phyloP scores from a whole-genome alignment of 2,797 vertebrate genomes.

The Rhodeus uyekii region DNA sequence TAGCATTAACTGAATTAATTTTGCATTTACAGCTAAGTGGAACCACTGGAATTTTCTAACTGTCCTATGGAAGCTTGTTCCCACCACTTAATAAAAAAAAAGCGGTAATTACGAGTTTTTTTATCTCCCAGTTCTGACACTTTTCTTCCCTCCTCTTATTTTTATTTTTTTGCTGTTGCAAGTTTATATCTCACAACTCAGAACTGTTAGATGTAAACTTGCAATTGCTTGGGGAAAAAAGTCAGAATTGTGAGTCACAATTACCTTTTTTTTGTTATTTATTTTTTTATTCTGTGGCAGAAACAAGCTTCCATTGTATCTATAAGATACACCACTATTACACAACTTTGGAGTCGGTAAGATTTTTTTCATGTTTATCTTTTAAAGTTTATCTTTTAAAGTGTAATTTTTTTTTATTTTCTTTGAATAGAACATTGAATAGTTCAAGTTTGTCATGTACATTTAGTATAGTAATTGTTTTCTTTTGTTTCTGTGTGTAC shows the following conservation, averaged over 20 bases:
- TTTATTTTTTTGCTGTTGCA: neutral
- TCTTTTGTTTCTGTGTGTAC: neutral
- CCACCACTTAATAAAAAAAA: neutral
- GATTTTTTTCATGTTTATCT: neutral
- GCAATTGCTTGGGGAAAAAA: no score
- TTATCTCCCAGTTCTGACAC: no score
- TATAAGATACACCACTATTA: neutral
- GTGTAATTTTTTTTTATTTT: no score
- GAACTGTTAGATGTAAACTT: no score
- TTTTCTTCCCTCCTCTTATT: no score
- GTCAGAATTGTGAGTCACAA: no score
- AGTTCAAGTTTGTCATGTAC: neutral
- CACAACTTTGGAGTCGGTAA: neutral
- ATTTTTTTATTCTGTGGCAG: no score
- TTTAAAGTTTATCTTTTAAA: no score
- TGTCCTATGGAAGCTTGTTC: neutral
- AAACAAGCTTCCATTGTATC: neutral
- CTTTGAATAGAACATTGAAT: no score
- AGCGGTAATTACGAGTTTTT: neutral
- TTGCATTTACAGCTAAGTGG: conserved; percentile 4
- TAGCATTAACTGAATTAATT: no score
- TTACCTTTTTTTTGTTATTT: no score
- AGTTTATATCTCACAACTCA: no score
- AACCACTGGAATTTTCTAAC: neutral
- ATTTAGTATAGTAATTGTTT: neutral